Evolutionary conservation across 2,113 vertebrate genomes (phyloP), one percentile per base, ranked within the genome.

Genomic region (Toxostoma redivivum): DNA sequence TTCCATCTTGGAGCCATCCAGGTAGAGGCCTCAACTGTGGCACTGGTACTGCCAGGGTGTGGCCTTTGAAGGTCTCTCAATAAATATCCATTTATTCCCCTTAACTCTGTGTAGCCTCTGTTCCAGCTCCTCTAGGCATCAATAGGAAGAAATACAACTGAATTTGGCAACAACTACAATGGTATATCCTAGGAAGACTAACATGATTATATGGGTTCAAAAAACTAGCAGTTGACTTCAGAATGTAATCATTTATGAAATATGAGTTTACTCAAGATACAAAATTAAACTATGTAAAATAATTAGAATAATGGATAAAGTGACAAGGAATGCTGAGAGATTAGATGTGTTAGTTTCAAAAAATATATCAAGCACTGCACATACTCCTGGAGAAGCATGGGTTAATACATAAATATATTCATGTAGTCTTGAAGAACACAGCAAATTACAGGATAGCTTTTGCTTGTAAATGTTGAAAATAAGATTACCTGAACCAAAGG

Each of bases 201-300:
- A 88, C 64, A 80, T 94, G 90, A 95, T 96, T 97, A 96, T 66
- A 60, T 70, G 56, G 77, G 40, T 93, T 88, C 50, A 95, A 95
- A 86, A 84, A 73, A 92, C 44, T 56, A 86, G 53, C 25, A 93
- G 80, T 11, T 73, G 23, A 47, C 69, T 88, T 83, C 48, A 82
- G 66, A 94, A 95, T 85, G 86, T 92, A 94, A 94, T 95, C 86
- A 58, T 91, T 93, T 71, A 93, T 77, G 56, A 93, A 97, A 88
- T 92, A 96, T 95, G 25, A 96, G 93, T 86, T 86, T 93, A 94
- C 40, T 90, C 87, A 80, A 95, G 90, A 95, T 95, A 95, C 50
- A 86, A 94, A 97, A 95, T 86, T 77, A 95, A 48, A 54, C 71
- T 89, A 93, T 66, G 82, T 79, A 94, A 95, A 97, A 95, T 87